Percentiles rank a stretch among this genome's conserved stretches.
These are phyloP conservation scores for Melanostoma mellinum DNA, from an alignment of 2,888 invertebrate species.

Conservation along the genomic window DNA sequence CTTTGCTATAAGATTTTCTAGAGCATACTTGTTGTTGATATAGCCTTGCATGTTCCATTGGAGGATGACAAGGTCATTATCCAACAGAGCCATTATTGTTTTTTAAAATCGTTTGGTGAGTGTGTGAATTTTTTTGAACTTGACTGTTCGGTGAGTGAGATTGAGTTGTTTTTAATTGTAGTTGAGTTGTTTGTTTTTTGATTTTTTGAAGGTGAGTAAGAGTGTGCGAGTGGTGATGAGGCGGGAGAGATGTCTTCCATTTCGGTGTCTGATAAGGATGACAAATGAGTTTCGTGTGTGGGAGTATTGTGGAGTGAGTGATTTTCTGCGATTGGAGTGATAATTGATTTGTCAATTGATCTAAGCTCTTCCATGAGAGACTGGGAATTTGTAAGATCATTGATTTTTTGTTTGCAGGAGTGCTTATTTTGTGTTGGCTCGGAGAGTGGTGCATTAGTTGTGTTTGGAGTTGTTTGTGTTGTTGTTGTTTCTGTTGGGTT, in stretches of 20 bases:
- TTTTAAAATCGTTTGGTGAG: slow-evolving; percentile 7
- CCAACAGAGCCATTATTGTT: slow-evolving; percentile 15
- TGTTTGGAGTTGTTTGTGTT: too few species aligned
- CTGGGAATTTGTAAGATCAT: background rate
- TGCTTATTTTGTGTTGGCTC: too few species aligned
- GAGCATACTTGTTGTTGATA: slow-evolving; percentile 5
- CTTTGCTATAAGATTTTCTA: slow-evolving; percentile 1
- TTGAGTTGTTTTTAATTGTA: background rate
- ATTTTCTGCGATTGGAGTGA: background rate
- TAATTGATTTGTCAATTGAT: background rate
- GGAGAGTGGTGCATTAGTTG: too few species aligned
- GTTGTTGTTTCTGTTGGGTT: too few species aligned
- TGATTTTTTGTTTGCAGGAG: too few species aligned
- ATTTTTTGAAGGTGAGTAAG: background rate
- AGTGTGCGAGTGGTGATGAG: too few species aligned
- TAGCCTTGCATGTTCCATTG: slow-evolving; percentile 21
- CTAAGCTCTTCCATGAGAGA: background rate
- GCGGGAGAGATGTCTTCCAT: background rate
- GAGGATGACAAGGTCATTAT: slow-evolving; percentile 2
- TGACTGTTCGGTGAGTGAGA: background rate
- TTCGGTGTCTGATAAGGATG: background rate
- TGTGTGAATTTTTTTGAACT: slow-evolving; percentile 9
- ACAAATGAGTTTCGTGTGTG: background rate
- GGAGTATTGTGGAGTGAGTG: background rate
- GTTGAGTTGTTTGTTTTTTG: slow-evolving; percentile 12